These are phyloP conservation scores for Euplagia quadripunctaria DNA, from an alignment of 2,888 invertebrate genomes.

Conservation along the genomic window DNA sequence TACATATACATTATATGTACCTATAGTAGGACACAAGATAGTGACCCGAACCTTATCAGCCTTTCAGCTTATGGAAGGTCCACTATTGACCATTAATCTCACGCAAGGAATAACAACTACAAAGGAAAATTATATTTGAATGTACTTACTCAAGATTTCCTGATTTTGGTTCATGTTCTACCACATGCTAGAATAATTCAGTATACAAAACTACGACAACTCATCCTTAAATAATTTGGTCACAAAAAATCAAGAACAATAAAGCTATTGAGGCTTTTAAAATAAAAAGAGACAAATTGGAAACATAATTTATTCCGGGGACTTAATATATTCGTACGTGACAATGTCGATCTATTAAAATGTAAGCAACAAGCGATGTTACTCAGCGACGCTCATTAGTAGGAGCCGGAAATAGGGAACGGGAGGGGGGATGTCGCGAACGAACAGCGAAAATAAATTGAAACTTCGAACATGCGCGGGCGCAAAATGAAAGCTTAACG, in stretches of 20 bases:
- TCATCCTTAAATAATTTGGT: background rate
- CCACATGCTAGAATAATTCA: no score
- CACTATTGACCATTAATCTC: no score
- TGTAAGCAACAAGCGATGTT: slow-evolving; percentile 46
- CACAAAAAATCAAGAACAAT: slow-evolving; percentile 1
- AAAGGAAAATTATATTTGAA: no score
- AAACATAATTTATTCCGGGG: background rate
- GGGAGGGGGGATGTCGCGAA: slow-evolving; percentile 59
- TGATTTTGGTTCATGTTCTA: no score
- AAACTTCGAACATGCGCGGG: slow-evolving; percentile 55
- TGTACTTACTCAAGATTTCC: no score
- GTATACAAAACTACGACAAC: background rate
- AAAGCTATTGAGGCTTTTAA: background rate
- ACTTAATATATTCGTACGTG: background rate
- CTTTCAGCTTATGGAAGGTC: no score
- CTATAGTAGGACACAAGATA: no score
- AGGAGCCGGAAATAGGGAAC: slow-evolving; percentile 61
- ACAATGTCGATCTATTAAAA: slow-evolving; percentile 32
- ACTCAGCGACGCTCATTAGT: slow-evolving; percentile 58
- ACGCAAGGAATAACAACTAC: no score
- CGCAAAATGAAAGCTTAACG: slow-evolving; percentile 61
- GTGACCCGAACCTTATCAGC: no score
- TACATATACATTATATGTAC: no score
- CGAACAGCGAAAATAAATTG: slow-evolving; percentile 61
- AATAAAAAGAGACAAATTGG: slow-evolving; percentile 2